Base-by-base conservation (phyloP, 2,113 vertebrate genomes). In the Conger conger region DNA sequence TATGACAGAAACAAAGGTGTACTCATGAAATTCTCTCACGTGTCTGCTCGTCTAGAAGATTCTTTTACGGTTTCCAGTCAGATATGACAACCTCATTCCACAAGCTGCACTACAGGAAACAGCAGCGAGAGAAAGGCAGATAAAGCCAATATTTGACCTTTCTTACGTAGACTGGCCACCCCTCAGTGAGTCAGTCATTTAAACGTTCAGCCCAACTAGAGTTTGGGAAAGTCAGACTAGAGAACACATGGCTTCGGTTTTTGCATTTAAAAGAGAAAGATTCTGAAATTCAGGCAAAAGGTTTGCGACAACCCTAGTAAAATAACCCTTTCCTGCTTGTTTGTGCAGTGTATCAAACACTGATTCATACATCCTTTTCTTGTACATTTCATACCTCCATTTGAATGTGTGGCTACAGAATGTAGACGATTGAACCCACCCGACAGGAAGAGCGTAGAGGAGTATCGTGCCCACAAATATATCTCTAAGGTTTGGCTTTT, bases 311-410 rank as follows among this genome's bases (percentile, higher is more conserved):
- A 84, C 20, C 53, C n/a, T 79, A 79, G 15, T 45, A 84, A 42
- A 79, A 38, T 38, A 79, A 79, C 18, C 42, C n/a, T 83, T 82
- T 36, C 82, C 35, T 54, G 83, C 87, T 87, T 87, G 86, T 89
- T 87, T 85, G 57, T 91, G 87, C 85, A 85, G 85, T 88, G 90
- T 91, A 83, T 83, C 77, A 89, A 84, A 92, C 91, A 89, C 90
- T 88, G 87, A 90, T 88, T 91, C 7, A 63, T 13, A 73, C 27
- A 36, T 33, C 16, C 15, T 68, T 80, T 89, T 78, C n/a, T n/a
- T 89, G 87, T 88, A 93, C 89, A 33, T 73, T 73, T 33, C 1
- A 73, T 11, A 33, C 68, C 68, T 30, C 68, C 33, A 33, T 73
- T 73, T 33, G 68, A 73, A 73, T 33, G n/a, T 33, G 68, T 73